A percentile compares a stretch with the other conserved stretches of the same genome.
phyloP scores from a whole-genome alignment of 2,113 vertebrate species.

The Podarcis muralis region DNA sequence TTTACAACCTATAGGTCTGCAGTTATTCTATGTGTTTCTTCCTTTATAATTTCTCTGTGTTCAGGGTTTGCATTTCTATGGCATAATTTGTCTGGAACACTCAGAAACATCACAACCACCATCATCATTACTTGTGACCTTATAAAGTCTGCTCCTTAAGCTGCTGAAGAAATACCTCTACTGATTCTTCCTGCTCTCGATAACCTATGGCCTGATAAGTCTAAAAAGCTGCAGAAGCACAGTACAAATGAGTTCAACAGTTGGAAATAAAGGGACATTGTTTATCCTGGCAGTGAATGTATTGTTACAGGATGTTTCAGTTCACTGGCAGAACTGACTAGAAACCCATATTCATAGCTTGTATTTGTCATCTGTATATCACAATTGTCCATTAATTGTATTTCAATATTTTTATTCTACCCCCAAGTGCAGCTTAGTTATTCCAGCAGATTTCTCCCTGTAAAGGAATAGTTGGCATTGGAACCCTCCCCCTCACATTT shows the following conservation, averaged over 20 bases:
- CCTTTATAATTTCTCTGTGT: not conserved
- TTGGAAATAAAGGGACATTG: not conserved
- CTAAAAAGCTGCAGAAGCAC: slow-evolving; percentile 14
- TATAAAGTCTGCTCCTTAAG: slow-evolving; percentile 5
- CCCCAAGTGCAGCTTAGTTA: not conserved
- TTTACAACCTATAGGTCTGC: not conserved
- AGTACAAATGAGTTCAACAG: slow-evolving; percentile 7
- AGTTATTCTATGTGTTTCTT: not conserved
- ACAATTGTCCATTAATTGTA: not conserved
- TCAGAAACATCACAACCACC: not conserved
- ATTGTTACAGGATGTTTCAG: not conserved
- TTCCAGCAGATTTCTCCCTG: not conserved
- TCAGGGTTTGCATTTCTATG: not conserved
- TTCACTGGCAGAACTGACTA: not conserved
- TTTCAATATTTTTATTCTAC: not conserved
- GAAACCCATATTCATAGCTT: not conserved
- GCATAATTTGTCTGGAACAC: not conserved
- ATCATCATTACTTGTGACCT: not conserved
- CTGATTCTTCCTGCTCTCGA: not conserved
- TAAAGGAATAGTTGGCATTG: not conserved
- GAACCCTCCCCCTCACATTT: not conserved
- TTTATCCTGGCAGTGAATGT: not conserved
- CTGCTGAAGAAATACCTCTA: not conserved
- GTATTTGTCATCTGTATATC: not conserved
- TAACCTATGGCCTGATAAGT: not conserved